Percentiles rank a stretch among this genome's conserved stretches.
Evolutionary conservation across 2,888 invertebrate species (phyloP).

Genomic region (Eupithecia tripunctaria): DNA sequence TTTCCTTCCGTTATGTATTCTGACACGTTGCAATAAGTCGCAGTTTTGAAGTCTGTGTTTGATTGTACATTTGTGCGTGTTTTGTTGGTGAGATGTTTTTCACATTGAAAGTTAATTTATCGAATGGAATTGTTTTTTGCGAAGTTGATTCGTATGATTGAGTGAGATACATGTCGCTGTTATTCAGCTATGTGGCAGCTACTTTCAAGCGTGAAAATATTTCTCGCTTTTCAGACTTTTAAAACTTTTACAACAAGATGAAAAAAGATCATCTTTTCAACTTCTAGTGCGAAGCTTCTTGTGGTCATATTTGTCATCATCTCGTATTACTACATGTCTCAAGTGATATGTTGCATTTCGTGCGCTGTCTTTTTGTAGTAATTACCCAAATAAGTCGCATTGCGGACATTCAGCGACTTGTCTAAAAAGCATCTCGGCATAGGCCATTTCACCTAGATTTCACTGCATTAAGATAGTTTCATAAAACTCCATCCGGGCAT

Average conservation of each 20-base stretch:
- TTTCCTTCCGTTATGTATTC: constrained; percentile 51
- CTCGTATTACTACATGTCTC: not conserved
- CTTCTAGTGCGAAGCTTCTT: not conserved
- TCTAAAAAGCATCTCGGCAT: too few relatives aligned
- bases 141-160: not conserved
- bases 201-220: not conserved
- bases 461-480: not conserved
- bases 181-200: not conserved
- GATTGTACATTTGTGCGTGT: constrained; percentile 28
- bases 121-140: not conserved
- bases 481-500: not conserved
- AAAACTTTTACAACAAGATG: too few relatives aligned
- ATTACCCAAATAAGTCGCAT: too few relatives aligned
- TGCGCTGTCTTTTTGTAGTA: too few relatives aligned
- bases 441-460: not conserved
- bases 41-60: constrained; percentile 34
- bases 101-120: not conserved
- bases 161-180: not conserved
- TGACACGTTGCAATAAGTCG: constrained; percentile 46
- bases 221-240: not conserved
- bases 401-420: too few relatives aligned
- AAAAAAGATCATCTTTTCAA: not conserved
- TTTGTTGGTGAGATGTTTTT: not conserved
- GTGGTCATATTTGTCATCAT: not conserved
- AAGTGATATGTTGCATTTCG: too few relatives aligned